A percentile compares a stretch with the other conserved stretches of the same genome.
phyloP scores from a whole-genome alignment of 2,113 vertebrate species.

The Cyanistes caeruleus region DNA sequence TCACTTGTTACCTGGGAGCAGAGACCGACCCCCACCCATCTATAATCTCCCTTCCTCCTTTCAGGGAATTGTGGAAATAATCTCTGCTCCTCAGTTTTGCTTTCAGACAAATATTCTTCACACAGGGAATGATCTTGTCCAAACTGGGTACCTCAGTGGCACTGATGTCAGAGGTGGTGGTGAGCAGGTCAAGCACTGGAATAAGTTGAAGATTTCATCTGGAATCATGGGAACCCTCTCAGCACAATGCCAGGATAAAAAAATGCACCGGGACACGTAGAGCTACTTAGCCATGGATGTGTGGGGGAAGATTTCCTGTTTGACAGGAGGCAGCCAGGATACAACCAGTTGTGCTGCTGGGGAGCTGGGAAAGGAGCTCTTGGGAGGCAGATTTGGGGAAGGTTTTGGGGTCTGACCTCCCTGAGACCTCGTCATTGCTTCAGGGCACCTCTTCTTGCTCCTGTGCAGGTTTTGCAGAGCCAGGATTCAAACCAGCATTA shows the following conservation, averaged over 20 bases:
- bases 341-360: not conserved
- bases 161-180: not conserved
- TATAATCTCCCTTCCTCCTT: not conserved
- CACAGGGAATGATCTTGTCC: not conserved
- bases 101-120: not conserved
- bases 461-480: not conserved
- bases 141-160: not conserved
- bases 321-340: not conserved
- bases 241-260: not conserved
- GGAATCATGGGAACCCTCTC: not conserved
- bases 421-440: not conserved
- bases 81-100: not conserved
- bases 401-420: not conserved
- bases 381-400: not conserved
- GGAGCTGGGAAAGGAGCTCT: not conserved
- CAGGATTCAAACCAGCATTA: not conserved
- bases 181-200: not conserved
- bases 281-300: not conserved
- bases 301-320: not conserved
- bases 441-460: not conserved
- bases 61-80: not conserved
- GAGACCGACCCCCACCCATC: accelerated
- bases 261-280: accelerated
- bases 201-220: not conserved
- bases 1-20: not conserved